phyloP scores from a whole-genome alignment of 2,888 invertebrate species.

The Teinopalpus imperialis region DNA sequence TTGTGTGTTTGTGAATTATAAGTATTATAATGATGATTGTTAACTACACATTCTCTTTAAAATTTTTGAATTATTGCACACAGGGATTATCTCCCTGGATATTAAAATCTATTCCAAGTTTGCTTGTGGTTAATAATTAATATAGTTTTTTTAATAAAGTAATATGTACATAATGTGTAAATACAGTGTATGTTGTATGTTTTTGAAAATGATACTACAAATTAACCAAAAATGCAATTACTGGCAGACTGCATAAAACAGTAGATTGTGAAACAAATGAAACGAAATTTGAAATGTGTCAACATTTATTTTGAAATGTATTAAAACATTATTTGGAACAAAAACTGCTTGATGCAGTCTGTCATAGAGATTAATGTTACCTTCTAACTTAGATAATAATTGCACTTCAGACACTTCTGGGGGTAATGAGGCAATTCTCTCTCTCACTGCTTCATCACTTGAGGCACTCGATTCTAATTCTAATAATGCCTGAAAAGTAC shows the following conservation, averaged over 20 bases:
- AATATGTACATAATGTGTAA: no score
- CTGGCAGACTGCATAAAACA: conserved; percentile 25
- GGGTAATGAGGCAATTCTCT: conserved; percentile 96
- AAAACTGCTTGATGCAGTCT: conserved; percentile 26
- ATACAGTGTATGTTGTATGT: no score
- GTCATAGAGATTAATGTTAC: conserved; percentile 65
- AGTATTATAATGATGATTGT: no score
- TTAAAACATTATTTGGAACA: conserved; percentile 29
- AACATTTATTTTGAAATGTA: conserved; percentile 35
- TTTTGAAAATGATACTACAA: no score
- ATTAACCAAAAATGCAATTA: neutral
- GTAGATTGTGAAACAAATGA: conserved; percentile 32
- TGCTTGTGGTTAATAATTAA: no score
- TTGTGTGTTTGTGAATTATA: no score
- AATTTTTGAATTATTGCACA: no score
- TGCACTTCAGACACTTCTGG: conserved; percentile 96
- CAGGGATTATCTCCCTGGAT: no score
- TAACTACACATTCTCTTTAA: no score
- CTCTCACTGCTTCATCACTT: conserved; percentile 95
- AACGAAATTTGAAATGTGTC: conserved; percentile 33
- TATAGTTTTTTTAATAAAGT: no score
- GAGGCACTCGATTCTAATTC: conserved; percentile 97
- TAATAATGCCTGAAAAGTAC: conserved; percentile 80
- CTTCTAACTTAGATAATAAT: conserved; percentile 92
- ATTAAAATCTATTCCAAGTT: no score